Conservation (phyloP, 2,888 invertebrate genomes). For the Ecliptopera silaceata region DNA sequence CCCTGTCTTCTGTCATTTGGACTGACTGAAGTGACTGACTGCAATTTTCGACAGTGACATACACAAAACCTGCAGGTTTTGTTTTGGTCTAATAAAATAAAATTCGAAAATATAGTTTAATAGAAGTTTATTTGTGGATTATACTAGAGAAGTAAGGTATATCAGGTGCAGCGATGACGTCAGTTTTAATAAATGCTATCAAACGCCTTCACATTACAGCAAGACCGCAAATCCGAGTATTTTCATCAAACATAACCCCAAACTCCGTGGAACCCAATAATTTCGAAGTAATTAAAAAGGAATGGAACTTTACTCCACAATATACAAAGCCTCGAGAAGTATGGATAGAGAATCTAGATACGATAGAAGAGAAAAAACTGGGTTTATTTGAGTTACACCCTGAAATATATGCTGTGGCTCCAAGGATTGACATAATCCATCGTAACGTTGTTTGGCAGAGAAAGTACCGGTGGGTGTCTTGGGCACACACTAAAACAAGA, state of each 20-base stretch:
- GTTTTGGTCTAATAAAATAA: no score
- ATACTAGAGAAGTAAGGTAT: not conserved
- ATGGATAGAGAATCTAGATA: slow-evolving; percentile 93
- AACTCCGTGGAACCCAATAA: slow-evolving; percentile 40
- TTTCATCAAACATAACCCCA: slow-evolving; percentile 48
- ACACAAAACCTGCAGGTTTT: no score
- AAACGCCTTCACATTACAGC: slow-evolving; percentile 62
- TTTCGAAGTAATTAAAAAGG: slow-evolving; percentile 64
- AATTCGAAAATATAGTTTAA: no score
- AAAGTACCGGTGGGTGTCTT: slow-evolving; percentile 91
- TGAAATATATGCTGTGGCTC: slow-evolving; percentile 90
- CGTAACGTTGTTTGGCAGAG: slow-evolving; percentile 94
- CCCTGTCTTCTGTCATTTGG: no score
- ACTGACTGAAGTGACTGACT: no score
- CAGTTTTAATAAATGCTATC: slow-evolving; percentile 63
- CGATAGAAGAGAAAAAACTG: slow-evolving; percentile 89
- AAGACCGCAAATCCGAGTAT: slow-evolving; percentile 53
- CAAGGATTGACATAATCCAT: slow-evolving; percentile 93
- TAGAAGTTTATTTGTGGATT: not conserved
- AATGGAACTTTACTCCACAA: slow-evolving; percentile 76
- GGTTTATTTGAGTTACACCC: slow-evolving; percentile 96
- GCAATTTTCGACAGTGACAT: no score
- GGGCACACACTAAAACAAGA: slow-evolving; percentile 89
- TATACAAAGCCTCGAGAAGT: slow-evolving; percentile 88
- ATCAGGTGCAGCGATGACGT: slow-evolving; percentile 52